A percentile compares a stretch with the other conserved stretches of the same genome.
Conservation (phyloP, 2,113 vertebrate species). For the Leptobrachium leishanense region DNA sequence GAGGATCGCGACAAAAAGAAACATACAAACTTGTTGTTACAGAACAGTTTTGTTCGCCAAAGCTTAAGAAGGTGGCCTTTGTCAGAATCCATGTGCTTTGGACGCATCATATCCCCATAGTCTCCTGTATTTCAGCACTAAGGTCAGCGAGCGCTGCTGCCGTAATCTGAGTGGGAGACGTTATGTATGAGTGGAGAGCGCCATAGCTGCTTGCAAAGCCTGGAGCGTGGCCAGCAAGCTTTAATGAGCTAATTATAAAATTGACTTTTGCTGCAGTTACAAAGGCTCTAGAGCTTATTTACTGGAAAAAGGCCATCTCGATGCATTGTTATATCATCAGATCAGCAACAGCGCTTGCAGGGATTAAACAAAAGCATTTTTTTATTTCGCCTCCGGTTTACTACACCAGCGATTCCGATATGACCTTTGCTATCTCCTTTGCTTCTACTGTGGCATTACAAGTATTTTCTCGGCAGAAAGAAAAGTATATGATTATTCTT, state of each 20-base stretch:
- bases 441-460: not conserved
- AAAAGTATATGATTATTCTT: conserved; percentile 8
- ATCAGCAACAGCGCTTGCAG: conserved; percentile 7
- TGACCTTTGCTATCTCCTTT: conserved; percentile 1
- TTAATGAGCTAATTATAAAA: conserved; percentile 46
- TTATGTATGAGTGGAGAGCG: not conserved
- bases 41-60: no score
- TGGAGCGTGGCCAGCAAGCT: conserved; percentile 22
- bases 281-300: conserved; percentile 35
- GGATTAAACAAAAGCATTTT: not conserved
- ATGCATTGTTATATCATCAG: conserved; percentile 9
- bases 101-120: no score
- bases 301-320: not conserved
- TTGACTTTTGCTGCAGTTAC: conserved; percentile 16
- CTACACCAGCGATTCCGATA: not conserved
- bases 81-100: no score
- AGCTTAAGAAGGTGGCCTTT: no score
- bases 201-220: not conserved
- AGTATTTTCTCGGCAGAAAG: conserved; percentile 6
- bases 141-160: not conserved
- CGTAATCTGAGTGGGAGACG: not conserved
- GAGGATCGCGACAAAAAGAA: no score
- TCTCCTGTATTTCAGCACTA: not conserved
- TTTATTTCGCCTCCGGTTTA: not conserved
- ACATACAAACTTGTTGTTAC: no score